Evolutionary conservation across 2,113 vertebrate species (phyloP).

Genomic region (Tachysurus vachellii): DNA sequence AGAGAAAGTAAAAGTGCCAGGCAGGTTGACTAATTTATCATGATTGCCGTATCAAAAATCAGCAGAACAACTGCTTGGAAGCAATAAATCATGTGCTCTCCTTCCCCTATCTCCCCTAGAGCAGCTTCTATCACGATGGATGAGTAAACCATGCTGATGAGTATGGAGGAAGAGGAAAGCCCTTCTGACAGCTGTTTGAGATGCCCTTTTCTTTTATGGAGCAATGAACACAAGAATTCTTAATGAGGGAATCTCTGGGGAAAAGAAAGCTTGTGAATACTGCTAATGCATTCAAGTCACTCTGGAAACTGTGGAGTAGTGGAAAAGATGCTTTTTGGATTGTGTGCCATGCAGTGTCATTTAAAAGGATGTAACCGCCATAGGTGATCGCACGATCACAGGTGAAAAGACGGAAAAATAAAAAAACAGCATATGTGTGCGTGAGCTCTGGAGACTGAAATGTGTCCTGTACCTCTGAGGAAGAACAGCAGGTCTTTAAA

Average conservation of each 20-base stretch:
- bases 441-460: neutral
- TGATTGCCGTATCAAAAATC: neutral
- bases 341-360: neutral
- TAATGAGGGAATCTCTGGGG: conserved; percentile 19
- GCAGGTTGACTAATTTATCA: neutral
- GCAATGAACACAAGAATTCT: conserved; percentile 5
- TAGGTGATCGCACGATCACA: neutral
- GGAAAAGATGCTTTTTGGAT: neutral
- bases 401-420: neutral
- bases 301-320: neutral
- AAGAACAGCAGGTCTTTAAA: conserved; percentile 14
- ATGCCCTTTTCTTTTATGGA: conserved; percentile 33
- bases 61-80: neutral
- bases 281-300: conserved; percentile 1
- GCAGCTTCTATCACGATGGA: conserved; percentile 31
- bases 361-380: neutral
- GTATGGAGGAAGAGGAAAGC: conserved; percentile 32
- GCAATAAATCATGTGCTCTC: neutral
- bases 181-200: conserved; percentile 44
- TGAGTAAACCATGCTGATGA: conserved; percentile 50
- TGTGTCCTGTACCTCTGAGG: neutral
- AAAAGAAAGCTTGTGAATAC: conserved; percentile 3
- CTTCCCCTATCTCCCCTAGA: neutral
- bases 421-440: neutral
- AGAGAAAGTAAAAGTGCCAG: neutral